phyloP scores from a whole-genome alignment of 2,888 invertebrate species.

The Dryobotodes eremita region DNA sequence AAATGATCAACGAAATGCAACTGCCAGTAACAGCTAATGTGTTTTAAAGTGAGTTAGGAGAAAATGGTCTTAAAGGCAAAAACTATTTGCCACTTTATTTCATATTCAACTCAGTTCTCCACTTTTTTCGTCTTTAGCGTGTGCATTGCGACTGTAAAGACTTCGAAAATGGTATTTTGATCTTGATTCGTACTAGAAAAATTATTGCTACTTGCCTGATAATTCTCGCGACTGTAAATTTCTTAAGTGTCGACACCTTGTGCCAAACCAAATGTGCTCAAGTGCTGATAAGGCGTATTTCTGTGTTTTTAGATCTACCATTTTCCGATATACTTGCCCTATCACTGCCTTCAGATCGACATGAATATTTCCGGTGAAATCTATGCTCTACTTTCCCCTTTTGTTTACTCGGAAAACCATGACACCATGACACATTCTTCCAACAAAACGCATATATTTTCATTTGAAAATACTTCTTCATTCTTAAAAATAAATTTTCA shows the following conservation, averaged over 20 bases:
- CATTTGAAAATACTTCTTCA: slow-evolving; percentile 46
- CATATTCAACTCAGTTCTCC: slow-evolving; percentile 25
- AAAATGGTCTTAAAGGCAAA: slow-evolving; percentile 12
- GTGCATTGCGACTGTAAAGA: not conserved
- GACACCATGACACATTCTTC: slow-evolving; percentile 31
- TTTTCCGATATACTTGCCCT: not conserved
- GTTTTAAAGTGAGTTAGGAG: slow-evolving; percentile 46
- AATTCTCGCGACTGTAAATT: not conserved
- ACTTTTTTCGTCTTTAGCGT: not conserved
- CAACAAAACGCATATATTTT: slow-evolving; percentile 44
- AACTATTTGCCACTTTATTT: slow-evolving; percentile 20
- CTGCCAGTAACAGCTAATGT: slow-evolving; percentile 47
- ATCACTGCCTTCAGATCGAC: not conserved
- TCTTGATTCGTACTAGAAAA: not conserved
- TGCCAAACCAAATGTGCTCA: not conserved
- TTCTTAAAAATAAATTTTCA: slow-evolving; percentile 47
- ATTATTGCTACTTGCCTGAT: not conserved
- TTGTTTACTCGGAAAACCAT: slow-evolving; percentile 41
- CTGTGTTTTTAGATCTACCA: not conserved
- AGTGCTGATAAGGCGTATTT: not conserved
- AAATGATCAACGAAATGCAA: slow-evolving; percentile 50
- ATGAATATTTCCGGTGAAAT: slow-evolving; percentile 16
- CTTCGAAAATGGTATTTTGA: not conserved
- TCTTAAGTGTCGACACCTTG: not conserved
- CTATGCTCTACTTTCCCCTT: slow-evolving; percentile 25